Evolutionary conservation across 2,888 invertebrate genomes (phyloP).

Genomic region (Acrocyrtus sp.): DNA sequence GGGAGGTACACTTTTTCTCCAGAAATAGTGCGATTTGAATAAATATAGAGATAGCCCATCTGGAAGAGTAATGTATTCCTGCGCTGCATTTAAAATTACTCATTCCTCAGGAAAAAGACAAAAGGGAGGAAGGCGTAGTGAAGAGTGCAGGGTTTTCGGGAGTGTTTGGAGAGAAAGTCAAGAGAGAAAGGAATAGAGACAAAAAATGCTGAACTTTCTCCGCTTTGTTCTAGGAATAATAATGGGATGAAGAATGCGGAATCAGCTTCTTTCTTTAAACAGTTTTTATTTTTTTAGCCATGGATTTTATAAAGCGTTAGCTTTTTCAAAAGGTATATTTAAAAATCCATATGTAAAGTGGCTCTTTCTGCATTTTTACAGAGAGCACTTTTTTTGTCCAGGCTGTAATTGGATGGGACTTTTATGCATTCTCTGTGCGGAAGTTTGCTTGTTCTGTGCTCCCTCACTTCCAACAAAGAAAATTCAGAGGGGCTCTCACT

Average conservation of each 20-base stretch:
- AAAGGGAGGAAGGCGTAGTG: too few relatives aligned
- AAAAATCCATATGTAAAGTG: neutral
- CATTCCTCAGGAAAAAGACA: too few relatives aligned
- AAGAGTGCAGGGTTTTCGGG: neutral
- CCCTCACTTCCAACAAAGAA: neutral
- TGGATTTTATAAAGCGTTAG: neutral
- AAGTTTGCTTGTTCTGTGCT: too few relatives aligned
- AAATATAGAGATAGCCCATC: too few relatives aligned
- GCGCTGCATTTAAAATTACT: constrained; percentile 5
- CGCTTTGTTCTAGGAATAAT: neutral
- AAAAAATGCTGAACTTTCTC: neutral
- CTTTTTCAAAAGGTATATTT: neutral
- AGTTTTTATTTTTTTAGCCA: neutral
- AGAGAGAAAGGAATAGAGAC: neutral
- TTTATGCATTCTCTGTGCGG: too few relatives aligned
- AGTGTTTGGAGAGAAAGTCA: neutral
- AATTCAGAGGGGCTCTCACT: constrained; percentile 5
- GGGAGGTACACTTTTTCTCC: neutral
- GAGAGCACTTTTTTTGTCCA: too few relatives aligned
- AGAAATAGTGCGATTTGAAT: too few relatives aligned
- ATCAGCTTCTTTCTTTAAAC: neutral
- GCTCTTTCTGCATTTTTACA: neutral
- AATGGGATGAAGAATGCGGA: neutral
- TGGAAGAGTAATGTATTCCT: too few relatives aligned
- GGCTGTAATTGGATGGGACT: neutral